Evolutionary conservation across 1,140 invertebrate species (phyloP).

Genomic region (Drosophila chauvacae): DNA sequence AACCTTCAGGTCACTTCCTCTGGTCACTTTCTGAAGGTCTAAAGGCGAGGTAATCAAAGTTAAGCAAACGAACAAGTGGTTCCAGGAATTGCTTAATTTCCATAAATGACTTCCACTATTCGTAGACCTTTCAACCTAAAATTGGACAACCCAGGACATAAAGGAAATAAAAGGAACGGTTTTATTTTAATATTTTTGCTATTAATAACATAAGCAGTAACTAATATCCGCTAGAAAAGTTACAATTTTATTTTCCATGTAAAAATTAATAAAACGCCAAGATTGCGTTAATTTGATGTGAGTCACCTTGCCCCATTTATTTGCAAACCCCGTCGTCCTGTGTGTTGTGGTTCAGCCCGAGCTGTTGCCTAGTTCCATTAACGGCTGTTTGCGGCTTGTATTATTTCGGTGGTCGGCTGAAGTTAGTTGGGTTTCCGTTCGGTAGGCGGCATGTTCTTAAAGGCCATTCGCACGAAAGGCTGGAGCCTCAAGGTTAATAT

Average conservation of each 20-base stretch:
- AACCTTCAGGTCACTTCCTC: slow-evolving; percentile 17
- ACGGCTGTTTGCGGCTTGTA: slow-evolving; percentile 4
- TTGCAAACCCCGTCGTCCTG: background rate
- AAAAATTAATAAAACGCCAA: background rate
- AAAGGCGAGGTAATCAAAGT: background rate
- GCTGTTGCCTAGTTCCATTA: slow-evolving; percentile 65
- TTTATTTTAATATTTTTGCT: background rate
- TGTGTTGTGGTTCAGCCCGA: slow-evolving; percentile 55
- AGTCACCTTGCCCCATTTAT: slow-evolving; percentile 12
- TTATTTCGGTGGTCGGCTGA: slow-evolving; percentile 5
- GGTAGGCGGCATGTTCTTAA: slow-evolving; percentile 67
- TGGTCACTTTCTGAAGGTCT: slow-evolving; percentile 7
- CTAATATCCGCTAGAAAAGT: no score
- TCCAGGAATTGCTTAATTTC: background rate
- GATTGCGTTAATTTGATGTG: background rate
- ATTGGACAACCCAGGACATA: no score
- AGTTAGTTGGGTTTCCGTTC: slow-evolving; percentile 66
- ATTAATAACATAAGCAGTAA: no score
- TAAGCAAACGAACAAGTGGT: background rate
- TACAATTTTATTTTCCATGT: background rate
- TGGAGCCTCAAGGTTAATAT: slow-evolving; percentile 61
- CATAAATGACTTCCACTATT: background rate
- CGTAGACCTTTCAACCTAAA: background rate
- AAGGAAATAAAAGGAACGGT: background rate
- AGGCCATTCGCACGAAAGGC: slow-evolving; percentile 49